A percentile compares a stretch with the other conserved stretches of the same genome.
Conservation (phyloP, 1,140 invertebrate genomes). For the Bilobella aurantiaca region DNA sequence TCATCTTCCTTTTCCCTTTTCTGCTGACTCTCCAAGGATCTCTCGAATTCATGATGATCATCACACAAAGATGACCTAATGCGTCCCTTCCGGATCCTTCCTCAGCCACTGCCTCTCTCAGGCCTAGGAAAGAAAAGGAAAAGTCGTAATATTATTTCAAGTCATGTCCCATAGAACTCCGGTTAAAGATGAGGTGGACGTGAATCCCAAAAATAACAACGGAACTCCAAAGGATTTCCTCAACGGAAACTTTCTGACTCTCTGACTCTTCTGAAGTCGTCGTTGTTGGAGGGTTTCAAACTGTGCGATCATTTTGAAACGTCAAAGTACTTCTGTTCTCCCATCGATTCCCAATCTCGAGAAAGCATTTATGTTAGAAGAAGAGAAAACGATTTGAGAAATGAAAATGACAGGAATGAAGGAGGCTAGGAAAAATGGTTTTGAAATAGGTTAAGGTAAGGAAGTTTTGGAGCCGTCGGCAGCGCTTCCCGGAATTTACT, state of each 20-base stretch:
- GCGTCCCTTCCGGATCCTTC: neutral
- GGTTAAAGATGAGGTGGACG: neutral
- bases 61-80: neutral
- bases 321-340: no score
- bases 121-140: neutral
- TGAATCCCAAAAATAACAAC: neutral
- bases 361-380: no score
- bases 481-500: no score
- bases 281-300: neutral
- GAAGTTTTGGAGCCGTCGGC: no score
- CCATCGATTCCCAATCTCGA: no score
- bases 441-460: neutral
- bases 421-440: no score
- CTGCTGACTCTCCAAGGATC: slow-evolving; percentile 2
- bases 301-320: no score
- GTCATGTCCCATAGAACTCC: neutral
- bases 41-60: neutral
- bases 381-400: no score
- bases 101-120: neutral
- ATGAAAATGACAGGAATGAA: no score
- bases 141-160: neutral
- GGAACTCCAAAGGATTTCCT: no score
- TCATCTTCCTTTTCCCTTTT: neutral
- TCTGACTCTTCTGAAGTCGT: neutral
- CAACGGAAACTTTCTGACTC: neutral